A percentile compares a stretch with the other conserved stretches of the same genome.
phyloP scores from a whole-genome alignment of 2,888 invertebrate genomes.

The Drepana falcataria region DNA sequence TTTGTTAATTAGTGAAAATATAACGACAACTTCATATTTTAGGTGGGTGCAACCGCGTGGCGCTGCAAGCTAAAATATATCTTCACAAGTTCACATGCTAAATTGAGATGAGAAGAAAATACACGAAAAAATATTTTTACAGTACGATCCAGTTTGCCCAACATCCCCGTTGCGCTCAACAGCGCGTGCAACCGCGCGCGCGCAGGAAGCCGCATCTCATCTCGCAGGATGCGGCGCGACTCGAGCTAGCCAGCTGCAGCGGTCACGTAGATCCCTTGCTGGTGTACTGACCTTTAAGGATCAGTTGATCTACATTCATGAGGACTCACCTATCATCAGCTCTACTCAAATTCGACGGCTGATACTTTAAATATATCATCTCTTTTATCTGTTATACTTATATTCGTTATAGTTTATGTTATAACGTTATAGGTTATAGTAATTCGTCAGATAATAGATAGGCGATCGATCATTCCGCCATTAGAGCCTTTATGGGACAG shows the following conservation, averaged over 20 bases:
- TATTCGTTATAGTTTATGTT: too few species aligned
- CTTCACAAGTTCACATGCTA: too few species aligned
- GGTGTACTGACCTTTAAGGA: neutral
- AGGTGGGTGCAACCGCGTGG: too few species aligned
- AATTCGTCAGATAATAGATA: too few species aligned
- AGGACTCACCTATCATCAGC: neutral
- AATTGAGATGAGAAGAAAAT: neutral
- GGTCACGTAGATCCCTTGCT: constrained; percentile 50
- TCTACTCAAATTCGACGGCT: too few species aligned
- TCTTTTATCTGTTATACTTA: too few species aligned
- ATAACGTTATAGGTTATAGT: too few species aligned
- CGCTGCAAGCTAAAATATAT: too few species aligned
- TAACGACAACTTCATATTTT: neutral
- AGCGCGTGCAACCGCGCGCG: constrained; percentile 73
- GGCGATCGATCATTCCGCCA: too few species aligned
- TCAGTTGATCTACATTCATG: neutral
- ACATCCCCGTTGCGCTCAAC: constrained; percentile 61
- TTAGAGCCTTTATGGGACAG: too few species aligned
- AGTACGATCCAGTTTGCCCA: constrained; percentile 11
- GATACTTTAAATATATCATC: too few species aligned
- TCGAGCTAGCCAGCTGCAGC: constrained; percentile 31
- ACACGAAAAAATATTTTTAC: neutral
- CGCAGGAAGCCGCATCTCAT: constrained; percentile 76
- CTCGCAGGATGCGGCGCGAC: constrained; percentile 74
- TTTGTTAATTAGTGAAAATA: too few species aligned